These are phyloP conservation scores for Odontomyia ornata DNA, from an alignment of 2,888 invertebrate species.

Conservation along the genomic window DNA sequence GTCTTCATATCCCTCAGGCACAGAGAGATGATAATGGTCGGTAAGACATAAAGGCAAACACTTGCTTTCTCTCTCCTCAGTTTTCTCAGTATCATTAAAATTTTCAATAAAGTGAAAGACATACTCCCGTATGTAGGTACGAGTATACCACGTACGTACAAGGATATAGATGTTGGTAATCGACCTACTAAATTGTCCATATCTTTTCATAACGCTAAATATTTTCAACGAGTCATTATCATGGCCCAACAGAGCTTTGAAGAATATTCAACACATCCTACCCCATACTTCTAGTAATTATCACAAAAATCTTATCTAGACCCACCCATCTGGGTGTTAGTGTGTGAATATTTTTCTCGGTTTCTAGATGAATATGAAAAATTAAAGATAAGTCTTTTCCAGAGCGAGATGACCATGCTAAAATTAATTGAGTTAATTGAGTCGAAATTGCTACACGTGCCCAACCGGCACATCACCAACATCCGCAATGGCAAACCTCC, in stretches of 20 bases:
- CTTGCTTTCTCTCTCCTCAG: no score
- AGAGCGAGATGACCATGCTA: background rate
- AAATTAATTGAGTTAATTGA: conserved; percentile 27
- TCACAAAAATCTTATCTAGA: background rate
- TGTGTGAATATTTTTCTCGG: background rate
- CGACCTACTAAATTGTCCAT: background rate
- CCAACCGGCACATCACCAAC: background rate
- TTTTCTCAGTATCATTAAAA: background rate
- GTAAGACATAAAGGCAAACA: background rate
- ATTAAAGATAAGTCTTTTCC: background rate
- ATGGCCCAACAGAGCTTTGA: background rate
- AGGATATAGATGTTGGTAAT: background rate
- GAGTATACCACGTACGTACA: no score
- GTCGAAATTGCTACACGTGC: conserved; percentile 15
- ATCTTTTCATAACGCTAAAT: background rate
- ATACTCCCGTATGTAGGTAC: no score
- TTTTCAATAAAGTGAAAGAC: background rate
- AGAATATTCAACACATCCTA: no score
- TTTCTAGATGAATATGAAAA: background rate
- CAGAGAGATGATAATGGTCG: background rate
- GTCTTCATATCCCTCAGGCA: conserved; percentile 3
- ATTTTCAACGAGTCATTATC: background rate
- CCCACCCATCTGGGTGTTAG: background rate
- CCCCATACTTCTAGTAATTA: background rate
- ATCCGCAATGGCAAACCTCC: background rate